Evolutionary conservation across 64 coral and sea anemone species (phyloP), one percentile per base, ranked within the genome.

Genomic region (Montipora foliosa): DNA sequence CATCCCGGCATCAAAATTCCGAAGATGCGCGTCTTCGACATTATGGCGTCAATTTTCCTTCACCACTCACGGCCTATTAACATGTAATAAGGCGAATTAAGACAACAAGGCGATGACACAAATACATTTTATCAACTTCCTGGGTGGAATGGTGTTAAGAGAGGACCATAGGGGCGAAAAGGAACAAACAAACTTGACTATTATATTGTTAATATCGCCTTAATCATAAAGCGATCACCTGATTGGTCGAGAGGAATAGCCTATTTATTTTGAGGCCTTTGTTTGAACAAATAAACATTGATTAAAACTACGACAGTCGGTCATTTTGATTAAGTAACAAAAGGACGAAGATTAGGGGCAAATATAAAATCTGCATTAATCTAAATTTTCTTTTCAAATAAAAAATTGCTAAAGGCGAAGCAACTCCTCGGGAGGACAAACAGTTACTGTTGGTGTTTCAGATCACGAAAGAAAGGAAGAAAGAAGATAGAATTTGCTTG

Each of bases 311-410:
- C 95, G 96, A 95, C 96, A 92, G 87, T 92, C 96, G 96, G 96
- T 98, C 93, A 95, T 98, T 98, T 98, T 98, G 96, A 98, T 98
- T 98, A 98, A 91, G 83, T 90, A 92, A 98, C 96, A 98, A 98
- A 37, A 92, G 85, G 84, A 90, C 74, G 72, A 52, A 98, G 96
- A 98, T 98, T 98, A 98, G 91, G 91, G 79, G 81, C 96, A 98
- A 95, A 94, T 95, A 98, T 91, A 88, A 94, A 98, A 92, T 98
- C 88, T 98, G 96, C 96, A 98, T 98, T 98, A 84, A 98, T 94
- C 92, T 94, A 78, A 89, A 88, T 75, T 95, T 95, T 95, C 88
- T 90, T 95, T 95, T 89, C 89, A 95, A 95, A 77, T 79, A 90
- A 37, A 95, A 95, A 85, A 90, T 89, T 90, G 79, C 61, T 79